Evolutionary conservation across 2,888 invertebrate genomes (phyloP), one percentile per base, ranked within the genome.

Genomic region (Falcaria lacertinaria): DNA sequence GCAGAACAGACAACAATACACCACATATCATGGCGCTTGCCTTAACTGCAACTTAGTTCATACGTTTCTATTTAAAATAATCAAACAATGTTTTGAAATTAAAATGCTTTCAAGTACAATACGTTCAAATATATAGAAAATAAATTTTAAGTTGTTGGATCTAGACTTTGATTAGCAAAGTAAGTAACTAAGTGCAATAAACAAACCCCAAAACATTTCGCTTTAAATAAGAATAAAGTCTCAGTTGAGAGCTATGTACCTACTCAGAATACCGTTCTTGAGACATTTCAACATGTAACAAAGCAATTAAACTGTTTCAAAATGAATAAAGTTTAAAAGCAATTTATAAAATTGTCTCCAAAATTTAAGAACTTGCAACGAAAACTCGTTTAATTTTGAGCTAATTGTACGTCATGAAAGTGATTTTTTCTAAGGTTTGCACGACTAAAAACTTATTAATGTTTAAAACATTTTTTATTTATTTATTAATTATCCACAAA

Each of bases 261-360:
- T 46, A 57, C 47, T 51, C 57, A 19, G 16, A 41, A 19, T 45
- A 46, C 43, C 57, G 37, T 42, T 39, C 33, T 44, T 53, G 50
- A 53, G 50, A 47, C 32, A 42, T 36, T 52, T 53, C 37, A 50
- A 55, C 48, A 43, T 45, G 48, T 54, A 57, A 57, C 55, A 57
- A 49, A 48, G 51, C 46, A 44, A 54, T 53, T 50, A 50, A 39
- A 41, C 45, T 47, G 42, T 50, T 50, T 42, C 36, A 37, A 46
- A 52, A 52, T 49, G 44, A 45, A 42, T 44, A 41, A 42, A 52
- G 49, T 50, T 38, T 33, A 28, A 25, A n/a, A 45, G 35, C 34
- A 33, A 38, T 48, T 43, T 39, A 39, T 44, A 39, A 40, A 41
- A n/a, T 15, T 37, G 14, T 37, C 37, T 36, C 13, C 17, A 7